Conservation (phyloP, 1,140 invertebrate species). For the Drosophila nasuta region DNA sequence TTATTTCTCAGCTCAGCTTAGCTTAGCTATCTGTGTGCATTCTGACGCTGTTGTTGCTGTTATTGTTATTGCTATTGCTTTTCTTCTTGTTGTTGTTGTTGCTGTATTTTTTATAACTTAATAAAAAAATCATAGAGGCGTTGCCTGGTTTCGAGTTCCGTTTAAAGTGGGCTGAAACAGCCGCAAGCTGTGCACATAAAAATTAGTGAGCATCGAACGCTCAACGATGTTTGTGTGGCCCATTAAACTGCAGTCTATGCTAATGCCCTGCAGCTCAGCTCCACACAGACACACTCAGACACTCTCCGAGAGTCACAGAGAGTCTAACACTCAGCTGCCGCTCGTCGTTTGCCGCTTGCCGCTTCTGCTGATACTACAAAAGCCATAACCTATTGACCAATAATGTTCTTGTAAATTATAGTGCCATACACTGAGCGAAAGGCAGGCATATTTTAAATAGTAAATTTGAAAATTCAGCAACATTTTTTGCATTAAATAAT, state of each 20-base stretch:
- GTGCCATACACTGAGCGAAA: slow-evolving; percentile 32
- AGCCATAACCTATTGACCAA: slow-evolving; percentile 56
- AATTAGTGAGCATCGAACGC: slow-evolving; percentile 51
- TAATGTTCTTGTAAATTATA: slow-evolving; percentile 49
- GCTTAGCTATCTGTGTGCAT: slow-evolving; percentile 9
- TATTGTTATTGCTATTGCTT: not conserved
- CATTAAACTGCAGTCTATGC: slow-evolving; percentile 61
- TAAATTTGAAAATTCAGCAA: not conserved
- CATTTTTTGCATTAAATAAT: too few relatives aligned
- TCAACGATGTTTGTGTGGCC: slow-evolving; percentile 43
- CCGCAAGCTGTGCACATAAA: slow-evolving; percentile 57
- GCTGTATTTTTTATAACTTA: slow-evolving; percentile 73
- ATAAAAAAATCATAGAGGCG: slow-evolving; percentile 62
- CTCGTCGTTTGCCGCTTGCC: too few relatives aligned
- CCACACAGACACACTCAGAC: slow-evolving; percentile 18
- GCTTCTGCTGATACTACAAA: slow-evolving; percentile 7
- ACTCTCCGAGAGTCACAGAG: not conserved
- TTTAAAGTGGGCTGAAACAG: slow-evolving; percentile 71
- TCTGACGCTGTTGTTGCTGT: not conserved
- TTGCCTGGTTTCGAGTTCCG: slow-evolving; percentile 59
- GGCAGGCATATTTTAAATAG: not conserved
- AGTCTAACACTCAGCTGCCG: not conserved
- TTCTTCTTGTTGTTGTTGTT: not conserved
- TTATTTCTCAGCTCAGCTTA: slow-evolving; percentile 21
- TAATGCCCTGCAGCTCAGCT: slow-evolving; percentile 35